These are phyloP conservation scores for Drosophila niveifrons DNA, from an alignment of 2,888 invertebrate species.

Conservation along the genomic window DNA sequence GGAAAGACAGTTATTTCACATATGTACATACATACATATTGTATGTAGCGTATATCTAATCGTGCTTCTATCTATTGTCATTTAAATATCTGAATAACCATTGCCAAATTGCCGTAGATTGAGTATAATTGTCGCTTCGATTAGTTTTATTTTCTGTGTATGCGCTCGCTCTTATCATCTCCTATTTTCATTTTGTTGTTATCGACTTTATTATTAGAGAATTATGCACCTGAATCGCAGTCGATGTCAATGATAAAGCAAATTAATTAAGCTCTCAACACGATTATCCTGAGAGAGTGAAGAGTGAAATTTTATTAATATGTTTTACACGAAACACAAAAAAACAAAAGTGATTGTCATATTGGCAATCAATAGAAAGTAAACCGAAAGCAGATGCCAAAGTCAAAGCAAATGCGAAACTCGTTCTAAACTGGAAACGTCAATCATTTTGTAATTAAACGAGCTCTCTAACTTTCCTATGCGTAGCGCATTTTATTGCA, in stretches of 20 bases:
- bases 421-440: constrained; percentile 13
- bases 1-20: constrained; percentile 43
- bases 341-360: constrained; percentile 2
- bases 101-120: constrained; percentile 73
- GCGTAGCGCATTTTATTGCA: constrained; percentile 2
- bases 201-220: constrained; percentile 23
- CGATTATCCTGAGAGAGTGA: not conserved
- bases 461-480: constrained; percentile 3
- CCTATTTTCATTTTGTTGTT: constrained; percentile 4
- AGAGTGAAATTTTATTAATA: not conserved
- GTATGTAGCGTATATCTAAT: constrained; percentile 34
- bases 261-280: constrained; percentile 16
- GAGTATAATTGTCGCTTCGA: constrained; percentile 56
- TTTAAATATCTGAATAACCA: constrained; percentile 58
- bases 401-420: constrained; percentile 1
- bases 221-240: constrained; percentile 24
- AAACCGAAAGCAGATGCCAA: constrained; percentile 3
- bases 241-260: constrained; percentile 23
- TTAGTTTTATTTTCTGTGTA: not conserved
- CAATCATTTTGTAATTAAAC: constrained; percentile 19
- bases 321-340: too few relatives aligned
- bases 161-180: not conserved
- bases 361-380: constrained; percentile 6
- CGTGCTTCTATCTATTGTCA: constrained; percentile 38
- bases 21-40: too few relatives aligned